Base-by-base conservation (phyloP, 2,113 vertebrate genomes). In the Gadus macrocephalus region DNA sequence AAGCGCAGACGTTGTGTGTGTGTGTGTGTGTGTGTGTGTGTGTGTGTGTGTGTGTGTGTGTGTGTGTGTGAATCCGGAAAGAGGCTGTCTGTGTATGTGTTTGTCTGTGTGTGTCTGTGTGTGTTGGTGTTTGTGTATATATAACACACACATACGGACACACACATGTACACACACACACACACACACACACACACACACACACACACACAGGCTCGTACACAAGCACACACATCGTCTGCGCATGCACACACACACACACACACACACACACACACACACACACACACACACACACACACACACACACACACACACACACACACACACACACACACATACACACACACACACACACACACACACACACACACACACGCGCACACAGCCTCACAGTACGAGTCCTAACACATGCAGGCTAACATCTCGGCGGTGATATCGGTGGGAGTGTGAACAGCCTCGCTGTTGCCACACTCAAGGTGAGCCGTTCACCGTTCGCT, bases 1-100 rank as follows among this genome's bases (percentile, higher is more conserved):
- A 87, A 87, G 80, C 75, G 71, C 75, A 79, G 75, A 74, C 27
- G 3, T 49, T 68, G 1, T 12, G 22, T 19, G 9, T 62, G 63
- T 63, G 66, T 74, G 63, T 66, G 55, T 66, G 69, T 60, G 49
- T 68, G 64, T 61, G 66, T 49, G 64, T 19, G 35, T 22, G 38
- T 49, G 15, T 65, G 31, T 65, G 62, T 19, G 31, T 31, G 31
- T 31, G 31, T 31, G 31, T 25, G 22, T 68, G 53, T 68, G 69
- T 62, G 60, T 72, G 35, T 55, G 64, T 22, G 55, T 60, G 35
- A 31, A 31, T 31, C 2, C 19, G 17, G 15, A 70, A 73, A 60
- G 64, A 16, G 60, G 62, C 11, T 63, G 58, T 20, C 59, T 14
- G 56, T 65, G 69, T 75, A 58, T 69, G 69, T 62, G 71, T 64